phyloP scores from a whole-genome alignment of 1,140 invertebrate genomes.

The Gerris buenoi region DNA sequence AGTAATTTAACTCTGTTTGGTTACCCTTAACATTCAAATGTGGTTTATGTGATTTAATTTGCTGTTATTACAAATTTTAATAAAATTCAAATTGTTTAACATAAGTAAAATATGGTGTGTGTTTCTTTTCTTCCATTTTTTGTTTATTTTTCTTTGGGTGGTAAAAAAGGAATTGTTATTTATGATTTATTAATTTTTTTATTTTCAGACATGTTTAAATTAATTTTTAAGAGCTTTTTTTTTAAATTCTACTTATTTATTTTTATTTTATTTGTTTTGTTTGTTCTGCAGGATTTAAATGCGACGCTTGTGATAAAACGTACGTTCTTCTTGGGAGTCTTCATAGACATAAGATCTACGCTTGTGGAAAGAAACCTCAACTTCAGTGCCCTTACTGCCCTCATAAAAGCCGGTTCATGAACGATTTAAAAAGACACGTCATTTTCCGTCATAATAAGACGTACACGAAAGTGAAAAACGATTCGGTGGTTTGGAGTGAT shows the following conservation, averaged over 20 bases:
- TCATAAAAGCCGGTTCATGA: conserved; percentile 32
- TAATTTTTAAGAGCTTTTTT: background rate
- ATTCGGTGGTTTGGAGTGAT: background rate
- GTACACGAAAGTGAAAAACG: background rate
- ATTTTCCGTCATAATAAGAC: background rate
- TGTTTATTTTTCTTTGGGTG: too few relatives aligned
- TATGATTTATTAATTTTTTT: background rate
- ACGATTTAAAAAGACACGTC: background rate
- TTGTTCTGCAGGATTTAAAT: background rate
- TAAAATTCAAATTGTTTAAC: too few relatives aligned
- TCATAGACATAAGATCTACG: conserved; percentile 29
- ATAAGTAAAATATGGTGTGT: too few relatives aligned
- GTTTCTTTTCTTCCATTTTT: too few relatives aligned
- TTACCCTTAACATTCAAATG: too few relatives aligned
- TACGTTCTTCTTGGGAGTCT: conserved; percentile 24
- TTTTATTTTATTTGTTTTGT: background rate
- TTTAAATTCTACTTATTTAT: too few relatives aligned
- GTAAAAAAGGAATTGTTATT: too few relatives aligned
- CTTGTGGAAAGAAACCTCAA: conserved; percentile 39
- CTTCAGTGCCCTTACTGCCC: conserved; percentile 34
- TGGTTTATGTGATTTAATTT: too few relatives aligned
- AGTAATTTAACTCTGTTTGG: too few relatives aligned
- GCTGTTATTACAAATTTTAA: too few relatives aligned
- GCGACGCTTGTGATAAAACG: background rate
- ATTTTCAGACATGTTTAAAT: background rate